Base-by-base conservation (phyloP, 2,888 invertebrate species). In the Agrypnus murinus region DNA sequence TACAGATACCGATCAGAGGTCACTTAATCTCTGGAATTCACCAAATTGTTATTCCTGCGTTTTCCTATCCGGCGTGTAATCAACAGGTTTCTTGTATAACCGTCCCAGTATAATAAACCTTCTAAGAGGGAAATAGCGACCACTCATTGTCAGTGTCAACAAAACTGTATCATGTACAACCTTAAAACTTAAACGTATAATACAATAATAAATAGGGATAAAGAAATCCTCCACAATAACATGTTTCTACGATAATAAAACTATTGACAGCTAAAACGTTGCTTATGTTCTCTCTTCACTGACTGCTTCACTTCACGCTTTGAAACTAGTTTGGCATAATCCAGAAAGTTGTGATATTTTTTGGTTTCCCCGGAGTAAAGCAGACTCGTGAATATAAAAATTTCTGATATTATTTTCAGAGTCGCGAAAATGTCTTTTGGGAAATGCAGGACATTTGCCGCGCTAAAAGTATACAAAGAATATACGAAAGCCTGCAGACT, bases 391-490 rank as follows among this genome's bases (percentile, higher is more conserved):
- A 65, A 65, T 55, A 45, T 55, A 36, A 55, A 59, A 59, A 59
- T 50, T 59, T 58, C 59, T 59, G 57, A 57, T 58, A 58, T 65
- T 48, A 59, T 59, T 66, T 59, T 66, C 36, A 17, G 59, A 48
- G 48, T 48, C 38, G 31, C 50, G 48, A 59, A 66, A 66, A 57
- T 25, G 38, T 32, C 58, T 59, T 66, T 50, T 45, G 59, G 66
- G 59, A 59, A 59, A 66, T 58, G 50, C 58, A 58, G 58, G 58
- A 59, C 65, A 58, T 58, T 65, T 55, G 53, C 32, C 48, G n/a
- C 12, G 36, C 36, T 53, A 53, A 64, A 64, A 34, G 50, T 64
- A 64, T 40, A 53, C 50, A 36, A 31, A 48, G 50, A 53, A 40
- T 34, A 53, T 25, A 40, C 32, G 53, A 64, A 62, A 34, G 25